Base-by-base conservation (phyloP, 2,797 vertebrate species). In the Heteromormyrus szaboi region DNA sequence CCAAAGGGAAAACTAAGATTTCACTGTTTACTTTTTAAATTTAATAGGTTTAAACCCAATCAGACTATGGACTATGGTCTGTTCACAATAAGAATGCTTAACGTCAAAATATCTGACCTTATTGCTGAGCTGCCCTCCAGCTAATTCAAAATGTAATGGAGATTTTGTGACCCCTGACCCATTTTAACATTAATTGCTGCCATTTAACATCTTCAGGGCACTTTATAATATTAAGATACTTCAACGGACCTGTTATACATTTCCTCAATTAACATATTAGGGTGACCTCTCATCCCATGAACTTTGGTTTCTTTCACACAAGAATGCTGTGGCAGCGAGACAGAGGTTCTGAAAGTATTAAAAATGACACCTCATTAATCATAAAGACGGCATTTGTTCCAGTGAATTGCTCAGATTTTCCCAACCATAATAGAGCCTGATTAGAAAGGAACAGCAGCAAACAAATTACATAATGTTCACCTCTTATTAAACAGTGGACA, bases 281-380 rank as follows among this genome's bases (percentile, higher is more conserved):
- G 59, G 50, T 89, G 88, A 89, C 83, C 88, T 89, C 41, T 89
- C 59, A 89, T 53, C 83, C 83, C 9, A 25, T 62, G 59, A 48
- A 89, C 56, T 44, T 56, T 72, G 83, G 59, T 86, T 72, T 29
- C 62, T 17, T 72, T 17, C 88, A 65, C 83, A 89, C 11, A 25
- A 51, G 88, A 72, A 85, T 85, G 46, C 50, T 56, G 46, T 68
- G 83, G 62, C 88, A 72, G 88, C 9, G 83, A 41, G 88, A 86
- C 56, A 54, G 56, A 86, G 83, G 83, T 86, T 72, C 83, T 54
- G 79, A 65, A 86, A 86, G 44, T 68, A 89, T 89, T 89, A 81
- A 56, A 86, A 46, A 72, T 89, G 88, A 89, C 88, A 89, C 54
- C 88, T 86, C 88, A 89, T 89, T 85, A 89, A 89, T 89, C 88